Conservation (phyloP, 2,113 vertebrate genomes). For the Camelus dromedarius region DNA sequence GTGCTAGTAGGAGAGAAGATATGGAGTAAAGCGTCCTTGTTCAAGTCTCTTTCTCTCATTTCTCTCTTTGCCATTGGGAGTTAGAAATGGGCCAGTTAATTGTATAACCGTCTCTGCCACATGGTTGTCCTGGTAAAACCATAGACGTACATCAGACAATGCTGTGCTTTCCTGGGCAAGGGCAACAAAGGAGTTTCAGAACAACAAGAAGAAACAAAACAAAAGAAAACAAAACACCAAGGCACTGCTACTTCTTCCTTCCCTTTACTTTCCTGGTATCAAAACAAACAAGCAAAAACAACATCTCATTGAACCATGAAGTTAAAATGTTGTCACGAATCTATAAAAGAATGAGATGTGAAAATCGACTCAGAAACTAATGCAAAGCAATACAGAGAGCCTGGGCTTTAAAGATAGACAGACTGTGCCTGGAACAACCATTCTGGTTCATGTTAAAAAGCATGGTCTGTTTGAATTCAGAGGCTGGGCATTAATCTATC, state of each 20-base stretch:
- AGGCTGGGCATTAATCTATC: not conserved
- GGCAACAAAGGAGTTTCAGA: not conserved
- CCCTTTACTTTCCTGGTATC: not conserved
- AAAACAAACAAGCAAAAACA: not conserved
- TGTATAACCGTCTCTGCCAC: not conserved
- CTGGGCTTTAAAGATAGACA: not conserved
- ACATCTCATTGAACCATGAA: not conserved
- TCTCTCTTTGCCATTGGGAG: not conserved
- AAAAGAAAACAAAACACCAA: not conserved
- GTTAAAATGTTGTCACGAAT: not conserved
- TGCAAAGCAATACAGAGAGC: not conserved
- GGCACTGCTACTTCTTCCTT: fast-evolving
- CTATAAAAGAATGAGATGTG: not conserved
- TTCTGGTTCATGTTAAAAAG: not conserved
- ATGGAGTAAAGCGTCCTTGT: not conserved
- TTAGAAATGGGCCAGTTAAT: not conserved
- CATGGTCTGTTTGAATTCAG: not conserved
- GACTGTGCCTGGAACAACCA: not conserved
- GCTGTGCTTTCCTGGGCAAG: not conserved
- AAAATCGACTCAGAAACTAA: not conserved
- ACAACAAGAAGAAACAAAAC: not conserved
- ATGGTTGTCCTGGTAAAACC: not conserved
- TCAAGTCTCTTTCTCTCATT: not conserved
- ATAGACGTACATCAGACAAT: not conserved
- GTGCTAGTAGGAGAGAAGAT: fast-evolving